Percentiles rank a stretch among this genome's conserved stretches.
Evolutionary conservation across 2,797 vertebrate species (phyloP).

Genomic region (Pangasius larnaudii): DNA sequence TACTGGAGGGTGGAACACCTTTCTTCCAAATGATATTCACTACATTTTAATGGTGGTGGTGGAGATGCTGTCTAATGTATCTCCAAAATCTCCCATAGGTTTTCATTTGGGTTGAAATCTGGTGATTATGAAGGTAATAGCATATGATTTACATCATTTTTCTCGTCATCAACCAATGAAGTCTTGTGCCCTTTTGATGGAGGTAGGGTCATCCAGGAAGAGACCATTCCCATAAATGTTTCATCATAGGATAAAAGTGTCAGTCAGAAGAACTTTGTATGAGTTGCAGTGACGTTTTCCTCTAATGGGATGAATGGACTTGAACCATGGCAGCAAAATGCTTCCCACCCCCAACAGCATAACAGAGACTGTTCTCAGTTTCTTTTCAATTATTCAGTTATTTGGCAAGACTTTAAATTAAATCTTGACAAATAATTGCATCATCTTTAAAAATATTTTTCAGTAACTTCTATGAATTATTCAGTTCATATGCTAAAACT

Average conservation of each 20-base stretch:
- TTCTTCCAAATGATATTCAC: not conserved
- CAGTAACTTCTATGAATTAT: not conserved
- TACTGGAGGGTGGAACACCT: not conserved
- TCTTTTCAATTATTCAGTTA: not conserved
- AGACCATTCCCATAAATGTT: not conserved
- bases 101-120: not conserved
- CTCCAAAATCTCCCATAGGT: not conserved
- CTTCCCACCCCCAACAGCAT: too few relatives aligned
- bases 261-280: not conserved
- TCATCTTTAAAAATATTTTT: not conserved
- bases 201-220: not conserved
- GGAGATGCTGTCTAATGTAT: not conserved
- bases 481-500: not conserved
- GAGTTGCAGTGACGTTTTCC: too few relatives aligned
- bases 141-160: not conserved
- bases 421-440: too few relatives aligned
- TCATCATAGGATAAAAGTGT: not conserved
- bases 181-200: not conserved
- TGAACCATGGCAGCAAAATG: too few relatives aligned
- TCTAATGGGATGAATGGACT: too few relatives aligned
- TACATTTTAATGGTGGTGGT: not conserved
- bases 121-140: not conserved
- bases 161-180: not conserved
- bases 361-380: too few relatives aligned
- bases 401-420: not conserved